Evolutionary conservation across 1,140 invertebrate species (phyloP), one percentile per base, ranked within the genome.

Genomic region (Magallana ariakensis): DNA sequence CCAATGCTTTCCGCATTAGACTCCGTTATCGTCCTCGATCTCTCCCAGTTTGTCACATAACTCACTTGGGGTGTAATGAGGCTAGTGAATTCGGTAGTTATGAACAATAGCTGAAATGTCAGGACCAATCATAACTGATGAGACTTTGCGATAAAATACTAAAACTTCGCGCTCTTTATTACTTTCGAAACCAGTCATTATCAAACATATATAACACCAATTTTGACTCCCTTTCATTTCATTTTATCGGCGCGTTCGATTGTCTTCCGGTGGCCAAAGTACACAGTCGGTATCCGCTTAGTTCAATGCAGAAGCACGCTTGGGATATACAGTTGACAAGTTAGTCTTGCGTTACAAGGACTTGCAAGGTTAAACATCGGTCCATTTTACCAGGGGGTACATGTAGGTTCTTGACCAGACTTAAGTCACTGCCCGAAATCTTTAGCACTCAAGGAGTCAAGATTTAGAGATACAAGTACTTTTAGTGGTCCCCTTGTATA

Each of bases 51-150:
- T 75, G 66, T 75, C 66, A 75, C 66, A 75, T 75, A 75, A 75
- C 66, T 75, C 66, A 75, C 26, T 75, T 26, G 6, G 66, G 26
- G 66, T 75, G 66, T 22, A 75, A 75, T 75, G 33, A 75, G 66
- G 22, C 66, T 75, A 75, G 22, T 13, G 22, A 26, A 75, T 75
- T 75, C 33, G 66, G 33, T 75, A 26, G 66, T 75, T 75, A 75
- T 75, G 66, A 75, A 75, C 66, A 75, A 75, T 75, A 26, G 66
- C 22, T 22, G 33, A 75, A 75, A 75, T 75, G 58, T 75, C 66
- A 26, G 22, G 22, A 22, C 22, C 66, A 75, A 75, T 75, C 66
- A 75, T 75, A 75, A 75, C 66, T 26, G 66, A 75, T 75, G 66
- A 75, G 19, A 26, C 66, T 26, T 75, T 11, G 5, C 22, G 66